Base-by-base conservation (phyloP, 64 coral and sea anemone genomes). In the Porites australiensis region DNA sequence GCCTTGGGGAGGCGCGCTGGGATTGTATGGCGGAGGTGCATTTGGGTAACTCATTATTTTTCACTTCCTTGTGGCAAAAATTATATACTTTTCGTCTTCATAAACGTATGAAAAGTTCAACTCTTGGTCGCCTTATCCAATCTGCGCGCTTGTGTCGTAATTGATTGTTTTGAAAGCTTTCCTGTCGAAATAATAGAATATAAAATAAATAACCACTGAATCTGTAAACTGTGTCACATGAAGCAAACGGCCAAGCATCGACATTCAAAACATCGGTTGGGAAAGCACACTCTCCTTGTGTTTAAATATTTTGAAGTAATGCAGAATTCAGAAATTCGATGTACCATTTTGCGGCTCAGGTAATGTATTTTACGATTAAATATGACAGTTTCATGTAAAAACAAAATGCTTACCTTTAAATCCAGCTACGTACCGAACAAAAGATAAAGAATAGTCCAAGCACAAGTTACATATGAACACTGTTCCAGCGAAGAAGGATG, bases 1-100 rank as follows among this genome's bases (percentile, higher is more conserved):
- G 52, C 64, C 77, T 37, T 94, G 80, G 15, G 44, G 92, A 50
- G 92, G 92, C 21, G 77, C 87, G 22, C 58, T 75, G 0, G 92
- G 92, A 47, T 94, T 94, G 69, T 76, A 94, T 22, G 92, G 68
- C 50, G 92, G 92, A 45, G 87, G 92, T 11, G 72, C 82, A 1
- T 68, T 13, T 13, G 69, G 78, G 55, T 94, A 94, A 58, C 79
- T 74, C 79, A 88, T 94, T 82, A 74, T 89, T 10, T 27, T 68
- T 51, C 15, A 12, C 44, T 3, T 47, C 19, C 19, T 62, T 48
- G 73, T 50, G 37, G 73, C 15, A 74, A 15, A 18, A 50, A 50
- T 27, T 12, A 9, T 57, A 12, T 57, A 7, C 54, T 57, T 57
- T 57, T 7, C 12, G 27, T 37, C 27, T 37, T 37, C 27, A 37